A percentile compares a stretch with the other conserved stretches of the same genome.
phyloP scores from a whole-genome alignment of 2,113 vertebrate genomes.

The Varanus komodoensis region DNA sequence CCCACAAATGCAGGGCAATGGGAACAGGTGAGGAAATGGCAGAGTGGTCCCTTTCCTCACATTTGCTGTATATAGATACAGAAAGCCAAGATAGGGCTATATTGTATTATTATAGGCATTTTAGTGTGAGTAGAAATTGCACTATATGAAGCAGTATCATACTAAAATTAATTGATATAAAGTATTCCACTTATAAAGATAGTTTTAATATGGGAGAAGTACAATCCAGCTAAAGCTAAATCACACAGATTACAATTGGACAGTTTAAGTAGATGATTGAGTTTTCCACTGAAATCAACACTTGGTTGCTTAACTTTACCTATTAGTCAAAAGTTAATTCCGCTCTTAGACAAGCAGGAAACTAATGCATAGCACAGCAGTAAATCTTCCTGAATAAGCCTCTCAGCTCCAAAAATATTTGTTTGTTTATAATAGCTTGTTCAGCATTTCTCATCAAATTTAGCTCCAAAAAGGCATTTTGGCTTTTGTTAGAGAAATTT shows the following conservation, averaged over 20 bases:
- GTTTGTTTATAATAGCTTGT: neutral
- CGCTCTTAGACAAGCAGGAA: neutral
- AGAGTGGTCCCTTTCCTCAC: too few species aligned
- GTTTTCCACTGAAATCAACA: neutral
- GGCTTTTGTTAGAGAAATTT: neutral
- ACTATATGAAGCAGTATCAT: too few species aligned
- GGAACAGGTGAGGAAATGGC: too few species aligned
- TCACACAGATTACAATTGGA: neutral
- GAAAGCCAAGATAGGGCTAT: too few species aligned
- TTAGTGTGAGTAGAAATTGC: too few species aligned
- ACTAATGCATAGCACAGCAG: neutral
- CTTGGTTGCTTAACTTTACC: neutral
- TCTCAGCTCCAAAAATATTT: conserved; percentile 8
- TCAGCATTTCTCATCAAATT: neutral
- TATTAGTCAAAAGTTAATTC: neutral
- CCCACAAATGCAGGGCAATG: too few species aligned
- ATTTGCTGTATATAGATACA: too few species aligned
- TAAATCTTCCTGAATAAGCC: neutral
- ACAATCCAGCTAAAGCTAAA: neutral
- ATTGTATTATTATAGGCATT: too few species aligned
- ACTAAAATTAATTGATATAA: too few species aligned
- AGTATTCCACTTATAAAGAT: neutral
- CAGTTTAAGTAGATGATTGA: neutral
- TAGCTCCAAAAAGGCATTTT: conserved; percentile 2
- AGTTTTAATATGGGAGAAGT: neutral